phyloP scores from a whole-genome alignment of 1,140 invertebrate species.

The Hyposmocoma kahamanoa region DNA sequence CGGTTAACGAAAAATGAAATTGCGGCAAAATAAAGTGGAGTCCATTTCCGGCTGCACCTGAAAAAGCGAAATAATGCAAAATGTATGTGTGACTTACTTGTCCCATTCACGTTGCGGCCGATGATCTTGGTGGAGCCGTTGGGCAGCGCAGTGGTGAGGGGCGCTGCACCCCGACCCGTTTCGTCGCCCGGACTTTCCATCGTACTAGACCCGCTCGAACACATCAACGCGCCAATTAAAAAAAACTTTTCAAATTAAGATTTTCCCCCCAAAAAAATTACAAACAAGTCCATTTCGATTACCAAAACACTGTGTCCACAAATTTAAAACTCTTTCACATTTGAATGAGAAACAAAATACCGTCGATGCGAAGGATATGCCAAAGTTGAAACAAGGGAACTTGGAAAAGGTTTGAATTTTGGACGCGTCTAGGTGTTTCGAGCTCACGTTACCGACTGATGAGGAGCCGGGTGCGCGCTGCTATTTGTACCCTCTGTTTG shows the following conservation, averaged over 20 bases:
- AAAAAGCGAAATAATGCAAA: not conserved
- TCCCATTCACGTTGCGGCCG: slow-evolving; percentile 67
- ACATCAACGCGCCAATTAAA: slow-evolving; percentile 62
- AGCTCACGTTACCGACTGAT: slow-evolving; percentile 58
- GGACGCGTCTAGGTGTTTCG: slow-evolving; percentile 31
- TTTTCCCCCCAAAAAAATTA: no score
- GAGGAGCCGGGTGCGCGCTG: slow-evolving; percentile 37
- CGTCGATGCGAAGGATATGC: slow-evolving; percentile 6
- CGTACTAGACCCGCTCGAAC: slow-evolving; percentile 60
- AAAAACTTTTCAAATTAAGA: no score
- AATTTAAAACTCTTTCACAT: not conserved
- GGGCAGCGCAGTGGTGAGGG: slow-evolving; percentile 42
- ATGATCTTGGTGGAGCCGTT: slow-evolving; percentile 70
- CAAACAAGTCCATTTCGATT: no score
- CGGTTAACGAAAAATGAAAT: no score
- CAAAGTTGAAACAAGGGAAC: slow-evolving; percentile 12
- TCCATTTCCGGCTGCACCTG: no score
- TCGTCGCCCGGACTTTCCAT: slow-evolving; percentile 68
- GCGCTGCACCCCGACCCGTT: slow-evolving; percentile 49
- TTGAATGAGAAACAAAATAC: not conserved
- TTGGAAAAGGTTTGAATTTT: not conserved
- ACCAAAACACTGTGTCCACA: no score
- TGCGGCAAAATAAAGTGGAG: no score
- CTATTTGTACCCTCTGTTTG: no score
- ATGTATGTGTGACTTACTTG: slow-evolving; percentile 56